These are phyloP conservation scores for Diaprepes abbreviatus DNA, from an alignment of 2,888 invertebrate species.

Conservation along the genomic window DNA sequence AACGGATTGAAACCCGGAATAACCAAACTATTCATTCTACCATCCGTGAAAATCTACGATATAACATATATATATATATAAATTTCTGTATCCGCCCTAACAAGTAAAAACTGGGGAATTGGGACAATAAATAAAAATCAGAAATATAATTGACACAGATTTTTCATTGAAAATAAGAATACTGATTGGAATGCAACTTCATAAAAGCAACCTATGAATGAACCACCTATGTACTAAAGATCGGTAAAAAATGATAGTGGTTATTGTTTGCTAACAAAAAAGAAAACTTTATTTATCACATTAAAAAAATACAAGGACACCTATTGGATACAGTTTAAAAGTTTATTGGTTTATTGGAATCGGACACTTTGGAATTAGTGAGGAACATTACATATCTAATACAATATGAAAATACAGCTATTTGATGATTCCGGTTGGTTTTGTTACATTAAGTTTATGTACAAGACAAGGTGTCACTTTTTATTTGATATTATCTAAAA, in stretches of 20 bases:
- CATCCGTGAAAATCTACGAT: too few species aligned
- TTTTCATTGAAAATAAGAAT: slow-evolving; percentile 26
- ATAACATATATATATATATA: too few species aligned
- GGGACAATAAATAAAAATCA: slow-evolving; percentile 9
- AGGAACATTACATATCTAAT: slow-evolving; percentile 39
- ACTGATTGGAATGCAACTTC: slow-evolving; percentile 29
- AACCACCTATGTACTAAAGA: not conserved
- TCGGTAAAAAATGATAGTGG: slow-evolving; percentile 7
- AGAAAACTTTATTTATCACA: slow-evolving; percentile 35
- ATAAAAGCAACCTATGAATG: slow-evolving; percentile 7
- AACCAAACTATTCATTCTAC: too few species aligned
- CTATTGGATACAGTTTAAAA: slow-evolving; percentile 19
- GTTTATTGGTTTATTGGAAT: slow-evolving; percentile 23
- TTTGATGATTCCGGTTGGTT: slow-evolving; percentile 22
- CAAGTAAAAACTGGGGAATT: not conserved
- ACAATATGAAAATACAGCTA: slow-evolving; percentile 43
- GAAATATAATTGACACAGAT: slow-evolving; percentile 6
- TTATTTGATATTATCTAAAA: slow-evolving; percentile 22
- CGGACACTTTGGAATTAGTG: slow-evolving; percentile 33
- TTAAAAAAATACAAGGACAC: slow-evolving; percentile 38
- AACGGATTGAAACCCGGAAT: too few species aligned
- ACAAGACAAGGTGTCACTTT: slow-evolving; percentile 26
- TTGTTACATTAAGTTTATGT: not conserved
- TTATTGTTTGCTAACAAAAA: slow-evolving; percentile 18
- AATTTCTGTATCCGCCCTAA: too few species aligned